Conservation (phyloP, 2,888 invertebrate genomes). For the Epirrita christyi region DNA sequence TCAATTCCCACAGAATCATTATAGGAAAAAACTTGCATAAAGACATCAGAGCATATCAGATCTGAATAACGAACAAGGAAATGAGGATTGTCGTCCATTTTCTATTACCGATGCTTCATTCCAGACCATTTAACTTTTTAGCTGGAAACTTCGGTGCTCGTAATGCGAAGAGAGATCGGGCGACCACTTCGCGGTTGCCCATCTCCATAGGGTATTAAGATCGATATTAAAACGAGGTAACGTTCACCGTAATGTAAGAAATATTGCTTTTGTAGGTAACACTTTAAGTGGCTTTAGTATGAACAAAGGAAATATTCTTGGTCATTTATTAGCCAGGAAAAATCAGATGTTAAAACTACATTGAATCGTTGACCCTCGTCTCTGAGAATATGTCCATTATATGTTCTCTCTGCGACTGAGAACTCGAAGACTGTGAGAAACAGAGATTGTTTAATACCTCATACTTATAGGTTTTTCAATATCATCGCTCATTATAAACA, state of each 20-base stretch:
- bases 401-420: too few relatives aligned
- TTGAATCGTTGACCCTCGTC: background rate
- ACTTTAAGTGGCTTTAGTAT: conserved; percentile 34
- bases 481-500: too few relatives aligned
- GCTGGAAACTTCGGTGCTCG: conserved; percentile 65
- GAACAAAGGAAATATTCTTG: conserved; percentile 28
- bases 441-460: background rate
- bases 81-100: conserved; percentile 74
- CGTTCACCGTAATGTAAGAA: conserved; percentile 41
- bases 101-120: conserved; percentile 73
- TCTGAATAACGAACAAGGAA: conserved; percentile 65
- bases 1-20: conserved; percentile 31
- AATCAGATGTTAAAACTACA: background rate
- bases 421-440: too few relatives aligned
- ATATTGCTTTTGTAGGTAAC: conserved; percentile 43
- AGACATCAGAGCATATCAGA: conserved; percentile 47
- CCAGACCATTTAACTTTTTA: conserved; percentile 76
- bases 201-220: conserved; percentile 48
- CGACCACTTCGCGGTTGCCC: conserved; percentile 53
- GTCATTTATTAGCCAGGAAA: conserved; percentile 12
- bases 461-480: background rate
- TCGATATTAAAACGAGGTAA: conserved; percentile 51
- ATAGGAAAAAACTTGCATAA: conserved; percentile 36
- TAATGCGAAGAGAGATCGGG: conserved; percentile 52
- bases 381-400: background rate